These are phyloP conservation scores for Anguilla obscura DNA, from an alignment of 2,797 vertebrate species.

Conservation along the genomic window DNA sequence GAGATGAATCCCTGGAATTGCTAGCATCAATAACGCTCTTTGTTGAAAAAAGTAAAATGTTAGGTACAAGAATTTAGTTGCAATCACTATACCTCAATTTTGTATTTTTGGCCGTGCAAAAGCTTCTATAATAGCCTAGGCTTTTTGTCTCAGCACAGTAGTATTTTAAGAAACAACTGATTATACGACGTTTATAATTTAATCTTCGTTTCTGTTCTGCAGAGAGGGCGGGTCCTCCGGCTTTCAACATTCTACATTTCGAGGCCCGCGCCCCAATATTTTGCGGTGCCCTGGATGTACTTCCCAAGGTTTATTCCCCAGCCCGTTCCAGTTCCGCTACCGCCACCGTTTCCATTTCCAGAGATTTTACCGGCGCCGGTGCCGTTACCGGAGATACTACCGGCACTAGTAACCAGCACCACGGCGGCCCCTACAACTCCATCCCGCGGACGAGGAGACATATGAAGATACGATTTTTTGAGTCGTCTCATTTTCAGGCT, in stretches of 20 bases:
- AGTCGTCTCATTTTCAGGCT: neutral
- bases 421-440: neutral
- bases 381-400: neutral
- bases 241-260: neutral
- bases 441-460: slow-evolving; percentile 22
- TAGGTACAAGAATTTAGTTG: neutral
- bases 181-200: neutral
- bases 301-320: neutral
- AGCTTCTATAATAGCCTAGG: neutral
- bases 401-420: neutral
- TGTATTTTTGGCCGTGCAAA: neutral
- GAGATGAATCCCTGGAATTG: too few species aligned
- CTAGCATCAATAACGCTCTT: neutral
- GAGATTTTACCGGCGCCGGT: neutral
- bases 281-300: slow-evolving; percentile 2
- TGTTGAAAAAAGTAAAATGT: neutral
- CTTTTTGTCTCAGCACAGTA: neutral
- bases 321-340: slow-evolving; percentile 11
- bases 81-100: neutral
- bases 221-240: neutral
- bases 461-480: neutral
- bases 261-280: neutral
- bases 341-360: slow-evolving; percentile 9
- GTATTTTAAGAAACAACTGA: neutral
- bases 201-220: neutral